Percentiles rank a stretch among this genome's conserved stretches.
These are phyloP conservation scores for Metellina segmentata DNA, from an alignment of 2,888 invertebrate genomes.

Conservation along the genomic window DNA sequence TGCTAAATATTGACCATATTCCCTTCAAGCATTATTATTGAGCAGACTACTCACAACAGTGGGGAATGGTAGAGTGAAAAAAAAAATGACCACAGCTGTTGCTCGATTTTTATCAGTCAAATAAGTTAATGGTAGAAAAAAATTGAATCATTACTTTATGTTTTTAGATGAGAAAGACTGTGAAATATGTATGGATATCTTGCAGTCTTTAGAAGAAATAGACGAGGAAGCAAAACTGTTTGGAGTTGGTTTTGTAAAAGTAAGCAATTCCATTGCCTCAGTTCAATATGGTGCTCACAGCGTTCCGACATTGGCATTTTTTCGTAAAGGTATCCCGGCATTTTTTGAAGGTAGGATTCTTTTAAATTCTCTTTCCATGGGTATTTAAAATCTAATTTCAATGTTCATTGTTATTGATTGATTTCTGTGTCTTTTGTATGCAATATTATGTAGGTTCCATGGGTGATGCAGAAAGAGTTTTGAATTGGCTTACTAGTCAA, in stretches of 20 bases:
- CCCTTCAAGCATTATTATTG: too few species aligned
- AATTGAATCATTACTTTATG: background rate
- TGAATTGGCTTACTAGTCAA: conserved; percentile 95
- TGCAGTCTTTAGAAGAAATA: conserved; percentile 79
- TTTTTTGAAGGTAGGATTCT: conserved; percentile 87
- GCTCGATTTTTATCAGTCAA: too few species aligned
- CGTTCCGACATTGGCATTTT: conserved; percentile 92
- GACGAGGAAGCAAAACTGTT: conserved; percentile 79
- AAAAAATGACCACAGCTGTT: too few species aligned
- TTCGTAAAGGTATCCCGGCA: conserved; percentile 90
- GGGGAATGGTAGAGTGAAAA: too few species aligned
- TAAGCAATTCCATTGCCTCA: conserved; percentile 90
- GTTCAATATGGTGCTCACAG: conserved; percentile 90
- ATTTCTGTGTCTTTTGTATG: conserved; percentile 4
- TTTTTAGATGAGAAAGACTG: conserved; percentile 78
- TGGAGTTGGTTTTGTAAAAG: conserved; percentile 95
- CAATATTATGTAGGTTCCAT: conserved; percentile 32
- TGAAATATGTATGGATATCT: conserved; percentile 78
- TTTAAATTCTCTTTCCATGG: background rate
- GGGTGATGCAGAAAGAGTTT: conserved; percentile 90
- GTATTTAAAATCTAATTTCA: background rate
- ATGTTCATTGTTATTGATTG: background rate
- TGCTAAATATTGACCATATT: too few species aligned
- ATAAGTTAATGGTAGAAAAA: background rate
- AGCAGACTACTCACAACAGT: too few species aligned